Percentiles rank a stretch among this genome's conserved stretches.
phyloP scores from a whole-genome alignment of 2,113 vertebrate genomes.

The Notarius lentiginosus region DNA sequence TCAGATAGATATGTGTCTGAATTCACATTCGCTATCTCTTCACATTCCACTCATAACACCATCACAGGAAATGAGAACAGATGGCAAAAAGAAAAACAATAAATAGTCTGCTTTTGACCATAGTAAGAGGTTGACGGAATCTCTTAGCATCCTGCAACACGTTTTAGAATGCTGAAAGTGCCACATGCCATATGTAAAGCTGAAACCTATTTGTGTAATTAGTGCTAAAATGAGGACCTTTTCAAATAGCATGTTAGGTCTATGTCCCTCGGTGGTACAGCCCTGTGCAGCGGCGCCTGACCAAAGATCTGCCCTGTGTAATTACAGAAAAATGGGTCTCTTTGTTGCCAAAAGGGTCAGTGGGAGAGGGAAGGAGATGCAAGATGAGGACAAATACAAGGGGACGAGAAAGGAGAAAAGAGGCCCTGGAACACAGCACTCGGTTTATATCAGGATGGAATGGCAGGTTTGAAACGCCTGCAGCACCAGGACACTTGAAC shows the following conservation, averaged over 20 bases:
- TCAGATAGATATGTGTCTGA: conserved; percentile 13
- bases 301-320: conserved; percentile 43
- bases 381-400: conserved; percentile 17
- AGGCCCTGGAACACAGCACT: not conserved
- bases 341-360: conserved; percentile 47
- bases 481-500: not conserved
- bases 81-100: not conserved
- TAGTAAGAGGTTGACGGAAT: not conserved
- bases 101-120: not conserved
- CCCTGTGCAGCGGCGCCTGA: conserved; percentile 40
- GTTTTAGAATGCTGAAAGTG: not conserved
- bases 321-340: conserved; percentile 52
- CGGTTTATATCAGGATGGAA: not conserved
- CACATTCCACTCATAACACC: conserved; percentile 4
- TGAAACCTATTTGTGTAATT: not conserved
- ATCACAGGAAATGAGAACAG: not conserved
- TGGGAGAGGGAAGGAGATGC: conserved; percentile 31
- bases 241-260: conserved; percentile 28
- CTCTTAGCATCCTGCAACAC: not conserved
- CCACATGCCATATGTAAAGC: not conserved
- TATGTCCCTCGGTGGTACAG: conserved; percentile 20
- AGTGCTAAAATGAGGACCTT: conserved; percentile 17
- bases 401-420: conserved; percentile 21
- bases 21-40: conserved; percentile 25
- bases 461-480: not conserved